Evolutionary conservation across 2,113 vertebrate genomes (phyloP), one percentile per base, ranked within the genome.

Genomic region (Muntiacus reevesi): DNA sequence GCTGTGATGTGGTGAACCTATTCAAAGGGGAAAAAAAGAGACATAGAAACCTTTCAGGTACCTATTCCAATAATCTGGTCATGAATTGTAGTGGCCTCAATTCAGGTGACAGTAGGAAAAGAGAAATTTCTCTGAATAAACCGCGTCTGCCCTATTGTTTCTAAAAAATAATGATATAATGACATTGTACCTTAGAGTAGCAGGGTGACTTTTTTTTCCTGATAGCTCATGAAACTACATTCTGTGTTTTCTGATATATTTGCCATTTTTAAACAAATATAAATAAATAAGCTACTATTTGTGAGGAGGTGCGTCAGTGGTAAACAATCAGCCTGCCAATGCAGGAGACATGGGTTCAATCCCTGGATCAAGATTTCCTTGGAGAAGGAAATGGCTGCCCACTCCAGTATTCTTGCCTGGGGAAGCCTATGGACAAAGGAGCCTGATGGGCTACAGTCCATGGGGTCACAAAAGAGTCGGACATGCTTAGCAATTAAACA

Each of bases 241-340:
- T 62, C 91, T 67, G 14, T 88, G 13, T 79, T 85, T 93, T 88
- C 87, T 79, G 40, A 25, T 67, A 43, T 76, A 85, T 67, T 71
- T 91, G n/a, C 91, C 76, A 79, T 84, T 93, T 96, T 83, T 40
- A 93, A 96, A 95, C 54, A 96, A 94, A 86, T 89, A 89, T 25
- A 96, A 91, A 82, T 71, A 40, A 84, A 55, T 64, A 89, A 94
- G 50, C 50, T 33, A 89, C n/a, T 89, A 64, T 90, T 59, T 71
- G 8, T 94, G 14, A 25, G 71, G 71, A 76, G 40, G 40, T 43
- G 23, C 23, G 11, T 76, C 12, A 25, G 71, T 43, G 40, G 71
- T 76, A 76, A 76, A 76, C 36, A 76, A 76, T 76, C 71, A 43
- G 23, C 71, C 40, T 76, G 71, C 71, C 40, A 76, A 27, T 76